Conservation (phyloP, 30 jellyfish, hydroid and myxozoan genomes). For the Mastigias papua region DNA sequence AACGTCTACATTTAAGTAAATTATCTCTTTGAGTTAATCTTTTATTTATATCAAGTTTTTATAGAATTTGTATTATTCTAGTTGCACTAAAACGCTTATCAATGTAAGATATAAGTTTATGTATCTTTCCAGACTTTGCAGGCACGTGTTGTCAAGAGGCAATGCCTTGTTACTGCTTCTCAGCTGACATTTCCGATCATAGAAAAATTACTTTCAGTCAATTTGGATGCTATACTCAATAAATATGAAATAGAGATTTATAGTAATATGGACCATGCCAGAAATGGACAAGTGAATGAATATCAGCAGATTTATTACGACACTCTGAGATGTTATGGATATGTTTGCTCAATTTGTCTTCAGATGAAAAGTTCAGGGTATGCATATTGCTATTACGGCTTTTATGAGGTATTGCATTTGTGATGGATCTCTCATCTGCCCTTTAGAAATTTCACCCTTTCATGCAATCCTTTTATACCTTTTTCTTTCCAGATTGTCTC, state of each 20-base stretch:
- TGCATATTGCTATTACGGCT: background rate
- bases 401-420: background rate
- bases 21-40: too few relatives aligned
- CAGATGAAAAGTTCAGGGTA: slow-evolving; percentile 56
- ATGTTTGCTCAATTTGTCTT: slow-evolving; percentile 30
- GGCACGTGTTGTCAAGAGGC: slow-evolving; percentile 16
- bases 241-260: background rate
- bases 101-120: too few relatives aligned
- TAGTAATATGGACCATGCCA: background rate
- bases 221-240: background rate
- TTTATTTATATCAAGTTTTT: too few relatives aligned
- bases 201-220: background rate
- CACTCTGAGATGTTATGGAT: slow-evolving; percentile 26
- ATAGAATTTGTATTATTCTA: too few relatives aligned
- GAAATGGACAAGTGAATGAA: background rate
- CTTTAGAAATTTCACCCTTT: too few relatives aligned
- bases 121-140: slow-evolving; percentile 15
- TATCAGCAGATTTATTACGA: background rate
- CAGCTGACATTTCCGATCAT: slow-evolving; percentile 1
- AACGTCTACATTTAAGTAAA: too few relatives aligned
- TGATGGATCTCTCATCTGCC: background rate
- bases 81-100: too few relatives aligned
- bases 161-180: background rate
- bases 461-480: too few relatives aligned
- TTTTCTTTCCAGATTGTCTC: too few relatives aligned